Conservation (phyloP, 2,888 invertebrate species). For the Sisyra terminalis region DNA sequence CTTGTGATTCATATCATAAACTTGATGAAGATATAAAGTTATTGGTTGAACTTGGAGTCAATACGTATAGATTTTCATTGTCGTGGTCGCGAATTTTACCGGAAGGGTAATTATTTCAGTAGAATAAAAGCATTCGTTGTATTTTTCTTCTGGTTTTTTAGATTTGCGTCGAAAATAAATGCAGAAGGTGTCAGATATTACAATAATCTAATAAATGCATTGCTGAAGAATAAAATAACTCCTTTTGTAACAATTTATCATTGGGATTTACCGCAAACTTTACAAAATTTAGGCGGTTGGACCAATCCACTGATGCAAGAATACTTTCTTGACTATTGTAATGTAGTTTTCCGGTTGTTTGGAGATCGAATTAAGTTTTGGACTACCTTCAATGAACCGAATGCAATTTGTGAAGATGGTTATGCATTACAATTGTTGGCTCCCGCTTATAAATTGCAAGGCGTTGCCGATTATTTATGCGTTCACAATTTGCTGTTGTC, state of each 20-base stretch:
- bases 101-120: constrained; percentile 29
- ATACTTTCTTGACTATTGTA: constrained; percentile 34
- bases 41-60: constrained; percentile 16
- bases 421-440: constrained; percentile 33
- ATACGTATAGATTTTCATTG: constrained; percentile 36
- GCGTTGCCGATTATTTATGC: constrained; percentile 44
- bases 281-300: constrained; percentile 28
- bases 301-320: constrained; percentile 32
- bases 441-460: constrained; percentile 34
- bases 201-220: constrained; percentile 31
- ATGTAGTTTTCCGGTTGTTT: constrained; percentile 21
- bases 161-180: constrained; percentile 22
- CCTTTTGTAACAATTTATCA: constrained; percentile 35
- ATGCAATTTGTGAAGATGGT: constrained; percentile 11
- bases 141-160: not conserved
- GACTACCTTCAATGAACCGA: constrained; percentile 15
- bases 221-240: constrained; percentile 31
- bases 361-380: constrained; percentile 14
- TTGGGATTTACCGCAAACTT: constrained; percentile 35
- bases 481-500: constrained; percentile 45
- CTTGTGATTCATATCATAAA: constrained; percentile 19
- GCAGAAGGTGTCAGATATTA: constrained; percentile 34
- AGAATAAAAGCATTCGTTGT: constrained; percentile 6
- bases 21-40: constrained; percentile 16
- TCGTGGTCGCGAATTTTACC: constrained; percentile 49